phyloP scores from a whole-genome alignment of 2,888 invertebrate species.

The Ischnura elegans region DNA sequence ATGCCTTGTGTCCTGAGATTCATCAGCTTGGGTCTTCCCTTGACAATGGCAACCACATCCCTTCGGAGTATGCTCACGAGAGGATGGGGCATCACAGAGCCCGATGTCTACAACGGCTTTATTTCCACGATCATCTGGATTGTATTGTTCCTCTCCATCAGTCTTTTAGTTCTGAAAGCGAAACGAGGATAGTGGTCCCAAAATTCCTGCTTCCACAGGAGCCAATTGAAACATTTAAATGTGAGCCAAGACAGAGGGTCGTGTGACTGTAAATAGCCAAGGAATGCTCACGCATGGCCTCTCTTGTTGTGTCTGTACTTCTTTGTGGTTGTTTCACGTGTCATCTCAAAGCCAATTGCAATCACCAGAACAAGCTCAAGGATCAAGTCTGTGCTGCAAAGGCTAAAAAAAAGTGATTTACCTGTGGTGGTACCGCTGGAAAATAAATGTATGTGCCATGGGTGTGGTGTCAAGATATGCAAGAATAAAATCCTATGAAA shows the following conservation, averaged over 20 bases:
- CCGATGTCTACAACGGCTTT: slow-evolving; percentile 93
- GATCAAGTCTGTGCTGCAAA: slow-evolving; percentile 20
- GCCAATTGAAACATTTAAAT: slow-evolving; percentile 14
- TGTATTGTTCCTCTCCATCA: slow-evolving; percentile 88
- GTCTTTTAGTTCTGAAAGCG: slow-evolving; percentile 88
- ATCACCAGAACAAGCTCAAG: slow-evolving; percentile 9
- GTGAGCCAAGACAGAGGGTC: slow-evolving; percentile 20
- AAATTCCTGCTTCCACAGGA: slow-evolving; percentile 31
- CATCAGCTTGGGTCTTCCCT: slow-evolving; percentile 90
- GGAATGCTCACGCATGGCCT: slow-evolving; percentile 31
- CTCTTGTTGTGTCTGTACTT: not conserved
- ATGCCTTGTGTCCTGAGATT: slow-evolving; percentile 93
- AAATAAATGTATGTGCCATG: slow-evolving; percentile 52
- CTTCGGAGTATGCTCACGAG: slow-evolving; percentile 91
- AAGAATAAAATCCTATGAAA: not conserved
- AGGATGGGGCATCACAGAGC: slow-evolving; percentile 91
- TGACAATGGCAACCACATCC: slow-evolving; percentile 95
- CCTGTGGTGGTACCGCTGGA: not conserved
- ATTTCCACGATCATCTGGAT: slow-evolving; percentile 93
- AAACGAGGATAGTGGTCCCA: slow-evolving; percentile 84
- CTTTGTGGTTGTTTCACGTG: not conserved
- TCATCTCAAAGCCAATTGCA: slow-evolving; percentile 4
- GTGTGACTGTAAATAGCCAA: slow-evolving; percentile 48
- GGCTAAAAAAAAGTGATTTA: slow-evolving; percentile 26
- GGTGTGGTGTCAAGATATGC: not conserved